These are phyloP conservation scores for Phyllotreta cruciferae DNA, from an alignment of 2,888 invertebrate species.

Conservation along the genomic window DNA sequence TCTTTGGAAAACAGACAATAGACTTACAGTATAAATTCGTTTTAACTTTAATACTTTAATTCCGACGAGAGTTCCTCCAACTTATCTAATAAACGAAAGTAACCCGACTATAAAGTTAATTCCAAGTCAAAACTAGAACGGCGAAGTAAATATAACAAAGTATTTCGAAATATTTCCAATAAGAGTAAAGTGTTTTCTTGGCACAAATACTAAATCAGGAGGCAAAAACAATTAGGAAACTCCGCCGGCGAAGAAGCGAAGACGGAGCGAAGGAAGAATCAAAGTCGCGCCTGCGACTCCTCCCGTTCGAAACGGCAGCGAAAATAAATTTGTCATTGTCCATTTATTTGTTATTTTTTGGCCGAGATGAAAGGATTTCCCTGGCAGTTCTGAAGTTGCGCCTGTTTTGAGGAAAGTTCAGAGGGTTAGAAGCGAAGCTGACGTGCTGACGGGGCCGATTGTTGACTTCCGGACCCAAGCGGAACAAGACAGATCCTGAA, in stretches of 20 bases:
- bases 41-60: conserved; percentile 9
- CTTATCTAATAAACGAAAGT: conserved; percentile 19
- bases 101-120: conserved; percentile 1
- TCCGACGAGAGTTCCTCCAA: conserved; percentile 12
- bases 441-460: conserved; percentile 33
- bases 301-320: conserved; percentile 25
- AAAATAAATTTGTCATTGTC: conserved; percentile 39
- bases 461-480: conserved; percentile 22
- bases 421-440: conserved; percentile 31
- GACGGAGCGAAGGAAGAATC: conserved; percentile 29
- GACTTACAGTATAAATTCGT: not conserved
- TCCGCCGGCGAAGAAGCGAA: conserved; percentile 27
- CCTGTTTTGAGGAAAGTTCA: conserved; percentile 36
- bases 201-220: conserved; percentile 26
- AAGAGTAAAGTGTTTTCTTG: conserved; percentile 23
- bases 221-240: conserved; percentile 33
- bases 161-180: conserved; percentile 21
- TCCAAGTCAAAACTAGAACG: conserved; percentile 1
- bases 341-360: conserved; percentile 35
- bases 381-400: conserved; percentile 32
- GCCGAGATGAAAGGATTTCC: conserved; percentile 36
- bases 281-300: conserved; percentile 33
- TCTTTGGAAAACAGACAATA: too few species aligned
- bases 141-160: conserved; percentile 15
- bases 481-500: conserved; percentile 9